Evolutionary conservation across 92 coral and sea anemone genomes (phyloP).

Genomic region (Porites lobata): DNA sequence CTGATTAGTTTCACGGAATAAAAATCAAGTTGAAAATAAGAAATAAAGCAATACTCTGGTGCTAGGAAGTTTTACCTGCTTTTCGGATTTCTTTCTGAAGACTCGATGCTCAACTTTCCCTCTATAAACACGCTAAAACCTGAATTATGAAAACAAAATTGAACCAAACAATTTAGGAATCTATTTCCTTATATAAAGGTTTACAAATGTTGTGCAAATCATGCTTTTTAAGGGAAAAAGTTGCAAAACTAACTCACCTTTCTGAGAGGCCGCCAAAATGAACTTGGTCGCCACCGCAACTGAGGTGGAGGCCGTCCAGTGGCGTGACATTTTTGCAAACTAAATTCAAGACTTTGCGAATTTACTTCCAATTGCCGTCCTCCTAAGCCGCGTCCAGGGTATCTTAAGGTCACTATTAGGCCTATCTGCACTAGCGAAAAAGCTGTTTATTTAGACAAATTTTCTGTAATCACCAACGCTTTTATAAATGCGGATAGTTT

Average conservation of each 20-base stretch:
- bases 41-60: slow-evolving; percentile 34
- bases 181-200: slow-evolving; percentile 30
- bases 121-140: slow-evolving; percentile 28
- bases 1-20: slow-evolving; percentile 27
- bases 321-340: slow-evolving; percentile 30
- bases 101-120: slow-evolving; percentile 34
- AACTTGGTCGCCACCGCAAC: slow-evolving; percentile 31
- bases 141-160: slow-evolving; percentile 34
- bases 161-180: slow-evolving; percentile 23
- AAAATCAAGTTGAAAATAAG: slow-evolving; percentile 26
- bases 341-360: slow-evolving; percentile 16
- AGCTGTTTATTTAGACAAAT: too few species aligned
- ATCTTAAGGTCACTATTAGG: not conserved
- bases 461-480: too few species aligned
- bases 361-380: slow-evolving; percentile 30
- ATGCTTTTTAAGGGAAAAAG: slow-evolving; percentile 19
- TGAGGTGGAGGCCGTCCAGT: slow-evolving; percentile 28
- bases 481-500: too few species aligned
- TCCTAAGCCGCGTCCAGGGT: not conserved
- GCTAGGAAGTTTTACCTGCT: slow-evolving; percentile 30
- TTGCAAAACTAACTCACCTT: slow-evolving; percentile 30
- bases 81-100: slow-evolving; percentile 41
- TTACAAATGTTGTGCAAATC: slow-evolving; percentile 21
- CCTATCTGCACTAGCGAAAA: too few species aligned
- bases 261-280: slow-evolving; percentile 43